These are phyloP conservation scores for Furnarius figulus DNA, from an alignment of 2,113 vertebrate genomes.

Conservation along the genomic window DNA sequence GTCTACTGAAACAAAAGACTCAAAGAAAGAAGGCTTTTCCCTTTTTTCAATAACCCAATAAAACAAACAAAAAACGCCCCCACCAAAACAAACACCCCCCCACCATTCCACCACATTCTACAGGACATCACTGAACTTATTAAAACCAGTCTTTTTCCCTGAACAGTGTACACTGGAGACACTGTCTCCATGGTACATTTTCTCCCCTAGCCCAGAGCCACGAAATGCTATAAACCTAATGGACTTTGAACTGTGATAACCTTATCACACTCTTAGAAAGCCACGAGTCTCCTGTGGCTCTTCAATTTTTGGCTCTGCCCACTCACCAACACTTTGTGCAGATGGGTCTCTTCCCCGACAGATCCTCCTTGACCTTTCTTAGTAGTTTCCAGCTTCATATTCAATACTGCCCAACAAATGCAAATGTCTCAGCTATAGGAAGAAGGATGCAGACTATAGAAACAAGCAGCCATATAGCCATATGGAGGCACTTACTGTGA, in stretches of 20 bases:
- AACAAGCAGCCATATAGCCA: neutral
- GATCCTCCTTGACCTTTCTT: neutral
- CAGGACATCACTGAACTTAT: neutral
- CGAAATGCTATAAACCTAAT: neutral
- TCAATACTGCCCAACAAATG: neutral
- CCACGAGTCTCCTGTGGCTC: neutral
- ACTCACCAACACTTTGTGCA: neutral
- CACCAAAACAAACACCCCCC: neutral
- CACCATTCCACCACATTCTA: neutral
- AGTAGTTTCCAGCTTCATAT: neutral
- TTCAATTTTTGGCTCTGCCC: neutral
- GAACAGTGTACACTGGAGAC: neutral
- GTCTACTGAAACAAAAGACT: neutral
- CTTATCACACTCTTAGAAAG: neutral
- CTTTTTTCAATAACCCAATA: neutral
- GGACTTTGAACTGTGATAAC: neutral
- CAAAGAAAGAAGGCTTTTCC: neutral
- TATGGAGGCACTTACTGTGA: neutral
- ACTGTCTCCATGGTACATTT: neutral
- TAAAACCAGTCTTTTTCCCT: neutral
- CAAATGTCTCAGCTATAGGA: neutral
- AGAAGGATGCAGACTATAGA: neutral
- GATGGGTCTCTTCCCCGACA: neutral
- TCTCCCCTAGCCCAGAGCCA: neutral
- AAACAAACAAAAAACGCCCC: neutral